phyloP scores from a whole-genome alignment of 2,797 vertebrate species.

The Alectoris magna region DNA sequence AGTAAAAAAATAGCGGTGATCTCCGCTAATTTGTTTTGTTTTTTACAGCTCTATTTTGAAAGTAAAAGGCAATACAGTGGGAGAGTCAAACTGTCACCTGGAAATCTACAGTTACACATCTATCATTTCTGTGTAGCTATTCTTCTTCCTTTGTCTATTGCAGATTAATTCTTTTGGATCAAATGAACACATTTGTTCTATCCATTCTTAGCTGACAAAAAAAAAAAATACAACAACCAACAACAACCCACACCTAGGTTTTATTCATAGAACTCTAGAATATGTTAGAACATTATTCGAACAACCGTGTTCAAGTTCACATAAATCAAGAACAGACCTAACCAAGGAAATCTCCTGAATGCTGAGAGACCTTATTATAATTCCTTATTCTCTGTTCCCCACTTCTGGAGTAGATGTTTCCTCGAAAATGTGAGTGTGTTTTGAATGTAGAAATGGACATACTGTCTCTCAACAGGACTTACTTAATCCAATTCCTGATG shows the following conservation, averaged over 20 bases:
- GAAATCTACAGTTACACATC: neutral
- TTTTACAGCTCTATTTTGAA: neutral
- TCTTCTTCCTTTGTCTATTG: neutral
- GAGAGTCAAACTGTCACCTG: neutral
- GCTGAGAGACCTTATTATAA: neutral
- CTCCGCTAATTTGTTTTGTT: neutral
- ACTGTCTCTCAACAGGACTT: constrained; percentile 63
- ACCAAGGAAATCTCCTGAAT: neutral
- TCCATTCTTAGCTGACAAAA: neutral
- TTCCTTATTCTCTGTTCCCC: neutral
- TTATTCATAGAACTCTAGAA: neutral
- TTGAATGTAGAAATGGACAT: constrained; percentile 69
- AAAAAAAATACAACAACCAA: neutral
- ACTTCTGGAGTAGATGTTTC: constrained; percentile 6
- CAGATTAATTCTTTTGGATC: neutral
- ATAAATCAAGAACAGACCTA: neutral
- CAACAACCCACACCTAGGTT: neutral
- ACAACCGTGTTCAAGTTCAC: neutral
- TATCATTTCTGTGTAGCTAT: neutral
- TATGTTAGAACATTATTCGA: neutral
- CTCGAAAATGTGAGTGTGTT: constrained; percentile 45
- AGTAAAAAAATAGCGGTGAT: neutral
- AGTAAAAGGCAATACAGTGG: neutral
- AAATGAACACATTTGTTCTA: neutral
- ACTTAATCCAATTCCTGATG: constrained; percentile 71